Base-by-base conservation (phyloP, 2,797 vertebrate genomes). In the Microctenopoma stevenorrisi region DNA sequence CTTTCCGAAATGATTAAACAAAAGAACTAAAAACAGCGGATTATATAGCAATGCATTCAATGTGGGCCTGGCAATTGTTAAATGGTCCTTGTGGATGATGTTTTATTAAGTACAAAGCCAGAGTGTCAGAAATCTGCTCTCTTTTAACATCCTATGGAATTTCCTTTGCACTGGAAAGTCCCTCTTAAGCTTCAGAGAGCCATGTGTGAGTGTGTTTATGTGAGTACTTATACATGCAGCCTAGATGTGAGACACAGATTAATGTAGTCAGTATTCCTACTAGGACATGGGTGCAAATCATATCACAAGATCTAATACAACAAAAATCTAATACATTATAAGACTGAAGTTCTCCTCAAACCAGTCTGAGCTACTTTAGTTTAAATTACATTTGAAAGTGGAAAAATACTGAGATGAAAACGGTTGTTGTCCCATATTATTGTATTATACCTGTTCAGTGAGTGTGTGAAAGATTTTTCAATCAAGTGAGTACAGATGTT, bases 61-160 rank as follows among this genome's bases (percentile, higher is more conserved):
- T 43, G 64, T 40, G 71, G 49, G 56, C 54, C 81, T 81, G 76
- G 85, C 78, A 68, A 68, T 49, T 68, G 70, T 83, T 80, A 69
- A 78, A 78, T 65, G 77, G 73, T 76, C 68, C 69, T 69, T 70
- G 68, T 14, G 60, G 72, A 83, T 84, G 22, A 2, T 77, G 82
- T 86, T 90, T 86, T 83, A 86, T 86, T 88, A 88, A 87, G 75
- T 78, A 72, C 67, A 80, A 78, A 74, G 59, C 74, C 83, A 85
- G 84, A 83, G 76, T 65, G 42, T 71, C n/a, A 66, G 83, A 84
- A 84, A 82, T 81, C 74, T 82, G 80, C 61, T 82, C 76, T 68
- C 14, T 65, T 60, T 76, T 68, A 83, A 86, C 76, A 76, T 82
- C 78, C 71, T 74, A 88, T 82, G 86, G 88, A 88, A 90, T 85